Evolutionary conservation across 2,113 vertebrate species (phyloP).

Genomic region (Climacteris rufus): DNA sequence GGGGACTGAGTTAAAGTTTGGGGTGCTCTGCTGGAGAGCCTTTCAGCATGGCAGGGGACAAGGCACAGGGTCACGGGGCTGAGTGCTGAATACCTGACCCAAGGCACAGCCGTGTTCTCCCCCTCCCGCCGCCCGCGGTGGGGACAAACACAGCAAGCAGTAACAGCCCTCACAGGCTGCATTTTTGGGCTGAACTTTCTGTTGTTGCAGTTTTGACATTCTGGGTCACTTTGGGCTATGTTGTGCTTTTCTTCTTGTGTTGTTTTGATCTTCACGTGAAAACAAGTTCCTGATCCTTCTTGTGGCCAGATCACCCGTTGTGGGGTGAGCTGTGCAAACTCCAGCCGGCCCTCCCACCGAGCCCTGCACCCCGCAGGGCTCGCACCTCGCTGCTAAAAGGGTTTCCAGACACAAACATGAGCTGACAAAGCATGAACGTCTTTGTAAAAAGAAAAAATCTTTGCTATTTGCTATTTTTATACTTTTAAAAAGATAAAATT

Average conservation of each 20-base stretch:
- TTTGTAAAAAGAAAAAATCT: background rate
- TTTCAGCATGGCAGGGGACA: background rate
- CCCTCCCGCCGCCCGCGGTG: background rate
- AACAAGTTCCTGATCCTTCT: constrained; percentile 19
- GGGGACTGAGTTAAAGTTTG: background rate
- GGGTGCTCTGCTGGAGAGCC: background rate
- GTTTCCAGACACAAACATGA: background rate
- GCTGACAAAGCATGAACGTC: background rate
- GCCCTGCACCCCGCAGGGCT: background rate
- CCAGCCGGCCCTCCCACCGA: background rate
- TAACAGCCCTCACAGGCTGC: background rate
- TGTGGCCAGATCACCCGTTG: background rate
- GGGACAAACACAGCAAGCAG: constrained; percentile 7
- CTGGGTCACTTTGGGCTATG: constrained; percentile 45
- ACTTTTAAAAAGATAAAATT: background rate
- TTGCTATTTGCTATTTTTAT: constrained; percentile 26
- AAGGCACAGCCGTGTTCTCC: background rate
- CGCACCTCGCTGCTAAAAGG: background rate
- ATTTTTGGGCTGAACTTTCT: constrained; percentile 39
- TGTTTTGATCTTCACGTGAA: constrained; percentile 53
- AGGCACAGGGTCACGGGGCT: background rate
- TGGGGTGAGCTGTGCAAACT: background rate
- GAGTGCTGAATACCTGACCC: background rate
- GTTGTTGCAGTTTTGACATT: background rate
- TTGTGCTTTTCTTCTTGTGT: constrained; percentile 28